Percentiles rank a stretch among this genome's conserved stretches.
Conservation (phyloP, 1,140 invertebrate genomes). For the Oryzaephilus surinamensis region DNA sequence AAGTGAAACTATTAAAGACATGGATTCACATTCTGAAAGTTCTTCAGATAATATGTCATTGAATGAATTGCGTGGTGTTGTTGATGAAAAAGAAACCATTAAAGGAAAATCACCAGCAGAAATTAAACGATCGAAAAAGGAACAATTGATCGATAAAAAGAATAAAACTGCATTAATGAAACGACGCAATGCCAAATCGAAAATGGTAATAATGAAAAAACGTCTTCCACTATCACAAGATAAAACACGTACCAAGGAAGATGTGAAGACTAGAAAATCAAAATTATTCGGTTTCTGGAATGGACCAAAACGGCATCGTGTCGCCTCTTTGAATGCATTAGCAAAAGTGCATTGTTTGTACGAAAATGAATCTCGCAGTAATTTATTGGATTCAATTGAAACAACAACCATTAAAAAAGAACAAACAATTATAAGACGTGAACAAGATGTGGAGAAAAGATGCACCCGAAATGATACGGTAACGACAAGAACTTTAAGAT, state of each 20-base stretch:
- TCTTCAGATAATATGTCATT: constrained; percentile 31
- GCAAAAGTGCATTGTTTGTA: constrained; percentile 89
- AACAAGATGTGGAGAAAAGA: constrained; percentile 20
- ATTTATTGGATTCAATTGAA: constrained; percentile 49
- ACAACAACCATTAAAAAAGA: too few species aligned
- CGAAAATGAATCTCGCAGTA: constrained; percentile 72
- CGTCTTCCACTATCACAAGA: constrained; percentile 16
- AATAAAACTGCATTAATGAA: constrained; percentile 21
- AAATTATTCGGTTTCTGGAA: constrained; percentile 48
- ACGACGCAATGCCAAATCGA: constrained; percentile 32
- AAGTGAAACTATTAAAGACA: background rate
- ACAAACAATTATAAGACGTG: constrained; percentile 9
- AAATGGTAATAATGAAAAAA: constrained; percentile 27
- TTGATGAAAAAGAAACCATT: constrained; percentile 7
- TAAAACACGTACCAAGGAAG: constrained; percentile 14
- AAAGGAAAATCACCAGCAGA: constrained; percentile 23
- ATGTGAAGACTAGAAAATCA: constrained; percentile 33
- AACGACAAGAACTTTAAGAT: constrained; percentile 50
- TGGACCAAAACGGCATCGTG: constrained; percentile 68
- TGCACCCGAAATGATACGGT: constrained; percentile 11
- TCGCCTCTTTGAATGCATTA: constrained; percentile 78
- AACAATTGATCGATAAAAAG: constrained; percentile 19
- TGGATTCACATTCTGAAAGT: constrained; percentile 13
- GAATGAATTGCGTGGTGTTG: constrained; percentile 14
- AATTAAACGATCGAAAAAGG: constrained; percentile 9